Conservation (phyloP, 2,113 vertebrate genomes). For the Addax nasomaculatus region DNA sequence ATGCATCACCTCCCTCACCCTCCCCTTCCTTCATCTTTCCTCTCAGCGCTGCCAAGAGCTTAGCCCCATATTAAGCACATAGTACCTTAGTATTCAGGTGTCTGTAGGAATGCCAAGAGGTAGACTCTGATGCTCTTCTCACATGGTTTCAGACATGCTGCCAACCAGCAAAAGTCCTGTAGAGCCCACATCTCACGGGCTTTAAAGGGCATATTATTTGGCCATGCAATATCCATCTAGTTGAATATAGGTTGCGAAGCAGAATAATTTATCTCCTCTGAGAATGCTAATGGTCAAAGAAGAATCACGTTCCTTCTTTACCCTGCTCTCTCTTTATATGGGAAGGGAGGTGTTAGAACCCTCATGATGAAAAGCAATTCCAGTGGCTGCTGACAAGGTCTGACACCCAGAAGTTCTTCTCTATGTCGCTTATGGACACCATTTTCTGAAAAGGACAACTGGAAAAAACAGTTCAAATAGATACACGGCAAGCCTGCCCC, state of each 20-base stretch:
- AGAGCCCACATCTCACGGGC: neutral
- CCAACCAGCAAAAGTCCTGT: neutral
- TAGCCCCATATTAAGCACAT: neutral
- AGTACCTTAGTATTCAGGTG: neutral
- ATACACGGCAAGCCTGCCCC: accelerated
- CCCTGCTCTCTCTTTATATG: neutral
- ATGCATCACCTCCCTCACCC: accelerated
- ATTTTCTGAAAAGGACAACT: neutral
- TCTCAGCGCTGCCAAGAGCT: neutral
- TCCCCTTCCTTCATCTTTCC: neutral
- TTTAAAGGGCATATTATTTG: neutral
- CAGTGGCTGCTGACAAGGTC: neutral
- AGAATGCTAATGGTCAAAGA: neutral
- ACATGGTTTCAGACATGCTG: neutral
- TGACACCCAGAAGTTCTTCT: neutral
- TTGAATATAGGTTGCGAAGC: neutral
- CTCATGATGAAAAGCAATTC: neutral
- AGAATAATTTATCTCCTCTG: neutral
- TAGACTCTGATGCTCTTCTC: neutral
- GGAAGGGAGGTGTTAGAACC: neutral
- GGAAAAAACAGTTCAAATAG: neutral
- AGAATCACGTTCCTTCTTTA: neutral
- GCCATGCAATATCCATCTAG: neutral
- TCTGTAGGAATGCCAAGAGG: neutral
- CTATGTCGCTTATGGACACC: neutral